Conservation (phyloP, 2,797 vertebrate genomes). For the Alfaro cultratus region DNA sequence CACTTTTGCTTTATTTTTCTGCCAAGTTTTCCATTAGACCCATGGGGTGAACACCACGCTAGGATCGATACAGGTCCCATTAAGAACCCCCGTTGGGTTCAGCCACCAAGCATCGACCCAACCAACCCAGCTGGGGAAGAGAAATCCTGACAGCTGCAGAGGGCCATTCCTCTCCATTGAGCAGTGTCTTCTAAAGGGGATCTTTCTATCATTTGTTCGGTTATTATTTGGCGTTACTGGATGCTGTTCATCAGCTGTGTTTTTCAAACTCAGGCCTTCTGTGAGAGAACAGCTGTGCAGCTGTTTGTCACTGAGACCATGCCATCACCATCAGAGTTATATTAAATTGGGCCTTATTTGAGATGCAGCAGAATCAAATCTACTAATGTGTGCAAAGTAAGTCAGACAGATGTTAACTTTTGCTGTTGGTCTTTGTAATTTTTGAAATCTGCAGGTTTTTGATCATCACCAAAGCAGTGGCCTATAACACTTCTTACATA, state of each 20-base stretch:
- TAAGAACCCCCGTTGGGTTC: conserved; percentile 70
- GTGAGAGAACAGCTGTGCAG: conserved; percentile 60
- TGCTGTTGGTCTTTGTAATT: conserved; percentile 44
- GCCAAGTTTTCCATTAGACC: conserved; percentile 68
- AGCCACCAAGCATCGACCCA: conserved; percentile 67
- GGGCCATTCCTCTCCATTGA: conserved; percentile 31
- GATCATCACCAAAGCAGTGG: conserved; percentile 45
- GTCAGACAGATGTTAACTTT: conserved; percentile 58
- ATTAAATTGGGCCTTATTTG: conserved; percentile 54
- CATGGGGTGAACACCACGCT: conserved; percentile 60
- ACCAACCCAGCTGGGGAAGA: conserved; percentile 42
- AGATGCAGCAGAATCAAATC: conserved; percentile 36
- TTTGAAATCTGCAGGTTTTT: conserved; percentile 39
- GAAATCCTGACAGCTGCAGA: conserved; percentile 30
- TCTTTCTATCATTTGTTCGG: conserved; percentile 28
- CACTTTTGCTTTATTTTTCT: conserved; percentile 36
- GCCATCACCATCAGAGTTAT: conserved; percentile 28
- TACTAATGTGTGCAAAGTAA: conserved; percentile 45
- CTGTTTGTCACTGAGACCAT: conserved; percentile 54
- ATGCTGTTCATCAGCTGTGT: conserved; percentile 59
- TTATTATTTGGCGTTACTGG: conserved; percentile 58
- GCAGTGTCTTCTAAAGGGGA: conserved; percentile 13
- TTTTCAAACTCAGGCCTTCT: conserved; percentile 55
- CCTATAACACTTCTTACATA: conserved; percentile 37
- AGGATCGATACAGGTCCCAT: conserved; percentile 76